Conservation (phyloP, 2,797 vertebrate species). For the Megaceryle alcyon region DNA sequence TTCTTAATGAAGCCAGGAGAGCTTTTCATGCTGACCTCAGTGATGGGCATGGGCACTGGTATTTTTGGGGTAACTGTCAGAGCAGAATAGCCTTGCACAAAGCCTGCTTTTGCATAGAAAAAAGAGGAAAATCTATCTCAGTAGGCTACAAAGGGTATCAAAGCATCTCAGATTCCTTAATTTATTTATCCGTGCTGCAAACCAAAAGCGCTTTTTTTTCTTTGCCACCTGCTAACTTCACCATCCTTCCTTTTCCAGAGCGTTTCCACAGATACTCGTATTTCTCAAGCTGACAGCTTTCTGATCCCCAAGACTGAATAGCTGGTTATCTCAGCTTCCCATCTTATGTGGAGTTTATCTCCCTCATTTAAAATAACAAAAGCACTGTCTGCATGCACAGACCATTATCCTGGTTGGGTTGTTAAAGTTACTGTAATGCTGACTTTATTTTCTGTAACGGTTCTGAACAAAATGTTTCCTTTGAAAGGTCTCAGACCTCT, state of each 20-base stretch:
- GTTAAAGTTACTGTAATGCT: conserved; percentile 69
- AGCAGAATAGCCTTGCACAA: neutral
- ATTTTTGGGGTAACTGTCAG: neutral
- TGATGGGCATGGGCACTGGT: neutral
- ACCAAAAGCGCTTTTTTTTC: neutral
- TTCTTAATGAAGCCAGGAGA: neutral
- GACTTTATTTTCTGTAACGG: conserved; percentile 71
- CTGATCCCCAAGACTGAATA: conserved; percentile 49
- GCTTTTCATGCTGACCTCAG: neutral
- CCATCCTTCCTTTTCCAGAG: neutral
- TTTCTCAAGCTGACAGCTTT: conserved; percentile 42
- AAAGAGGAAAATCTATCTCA: neutral
- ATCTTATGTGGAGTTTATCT: conserved; percentile 41
- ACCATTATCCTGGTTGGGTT: conserved; percentile 62
- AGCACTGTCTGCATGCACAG: conserved; percentile 3
- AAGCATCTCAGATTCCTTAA: neutral
- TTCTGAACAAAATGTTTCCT: conserved; percentile 74
- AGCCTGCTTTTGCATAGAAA: neutral
- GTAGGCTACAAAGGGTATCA: neutral
- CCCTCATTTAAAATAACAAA: conserved; percentile 57
- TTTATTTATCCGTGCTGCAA: neutral
- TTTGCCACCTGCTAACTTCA: neutral
- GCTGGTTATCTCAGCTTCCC: conserved; percentile 42
- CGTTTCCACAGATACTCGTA: conserved; percentile 20
- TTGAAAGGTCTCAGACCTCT: conserved; percentile 74